Evolutionary conservation across 2,888 invertebrate species (phyloP).

Genomic region (Xestia c-nigrum): DNA sequence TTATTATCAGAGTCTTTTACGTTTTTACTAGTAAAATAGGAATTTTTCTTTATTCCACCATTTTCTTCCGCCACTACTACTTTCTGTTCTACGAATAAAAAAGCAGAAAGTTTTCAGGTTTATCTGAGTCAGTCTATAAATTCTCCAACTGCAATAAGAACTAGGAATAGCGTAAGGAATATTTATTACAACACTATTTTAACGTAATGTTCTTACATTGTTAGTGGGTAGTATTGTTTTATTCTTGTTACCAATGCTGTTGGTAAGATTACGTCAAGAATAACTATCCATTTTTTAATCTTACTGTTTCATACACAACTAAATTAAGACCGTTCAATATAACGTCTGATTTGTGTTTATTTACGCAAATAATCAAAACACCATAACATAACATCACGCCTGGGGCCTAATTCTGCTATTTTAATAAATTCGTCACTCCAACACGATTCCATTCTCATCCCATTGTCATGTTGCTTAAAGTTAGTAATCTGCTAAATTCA

Average conservation of each 20-base stretch:
- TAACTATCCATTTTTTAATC: background rate
- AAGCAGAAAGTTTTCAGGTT: background rate
- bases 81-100: background rate
- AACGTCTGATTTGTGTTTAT: background rate
- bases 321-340: background rate
- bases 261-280: slow-evolving; percentile 16
- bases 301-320: background rate
- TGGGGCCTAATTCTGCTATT: no score
- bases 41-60: no score
- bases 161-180: slow-evolving; percentile 21
- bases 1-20: no score
- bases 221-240: slow-evolving; percentile 28
- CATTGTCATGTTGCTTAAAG: no score
- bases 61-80: no score
- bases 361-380: background rate
- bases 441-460: no score
- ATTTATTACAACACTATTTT: slow-evolving; percentile 29
- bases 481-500: no score
- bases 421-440: no score
- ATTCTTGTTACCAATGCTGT: slow-evolving; percentile 5
- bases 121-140: slow-evolving; percentile 20
- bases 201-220: slow-evolving; percentile 13
- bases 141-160: slow-evolving; percentile 43
- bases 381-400: no score
- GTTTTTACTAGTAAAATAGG: no score